A percentile compares a stretch with the other conserved stretches of the same genome.
phyloP scores from a whole-genome alignment of 2,888 invertebrate species.

The Ashinkailepas kermadecensis region DNA sequence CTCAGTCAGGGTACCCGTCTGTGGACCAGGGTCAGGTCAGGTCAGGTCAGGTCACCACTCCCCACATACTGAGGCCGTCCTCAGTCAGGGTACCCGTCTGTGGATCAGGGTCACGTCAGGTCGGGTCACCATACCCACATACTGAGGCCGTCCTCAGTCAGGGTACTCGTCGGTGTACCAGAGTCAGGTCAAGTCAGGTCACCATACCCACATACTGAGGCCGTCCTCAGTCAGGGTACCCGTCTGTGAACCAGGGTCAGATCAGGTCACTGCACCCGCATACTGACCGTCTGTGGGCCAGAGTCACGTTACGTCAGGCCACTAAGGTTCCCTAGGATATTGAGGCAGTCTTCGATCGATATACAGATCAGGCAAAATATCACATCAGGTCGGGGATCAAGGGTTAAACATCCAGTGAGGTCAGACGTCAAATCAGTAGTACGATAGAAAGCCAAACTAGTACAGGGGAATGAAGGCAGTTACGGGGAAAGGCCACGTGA shows the following conservation, averaged over 20 bases:
- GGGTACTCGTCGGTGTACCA: constrained; percentile 69
- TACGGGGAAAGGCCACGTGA: too few relatives aligned
- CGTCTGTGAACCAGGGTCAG: constrained; percentile 52
- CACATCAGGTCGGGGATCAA: too few relatives aligned
- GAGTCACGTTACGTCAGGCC: too few relatives aligned
- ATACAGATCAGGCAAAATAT: too few relatives aligned
- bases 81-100: constrained; percentile 90
- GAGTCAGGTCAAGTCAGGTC: background rate
- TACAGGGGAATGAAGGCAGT: too few relatives aligned
- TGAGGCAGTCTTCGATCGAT: too few relatives aligned
- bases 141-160: constrained; percentile 93
- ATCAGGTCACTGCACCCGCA: constrained; percentile 55
- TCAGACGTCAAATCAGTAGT: too few relatives aligned
- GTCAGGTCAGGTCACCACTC: too few relatives aligned
- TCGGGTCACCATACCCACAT: constrained; percentile 70
- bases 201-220: constrained; percentile 83
- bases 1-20: constrained; percentile 91
- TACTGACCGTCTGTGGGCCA: constrained; percentile 72
- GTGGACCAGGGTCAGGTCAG: constrained; percentile 39
- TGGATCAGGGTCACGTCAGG: constrained; percentile 39
- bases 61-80: constrained; percentile 59
- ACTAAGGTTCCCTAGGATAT: too few relatives aligned
- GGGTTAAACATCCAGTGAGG: too few relatives aligned
- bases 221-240: constrained; percentile 96
- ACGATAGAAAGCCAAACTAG: too few relatives aligned